Conservation (phyloP, 2,113 vertebrate species). For the Puntigrus tetrazona region DNA sequence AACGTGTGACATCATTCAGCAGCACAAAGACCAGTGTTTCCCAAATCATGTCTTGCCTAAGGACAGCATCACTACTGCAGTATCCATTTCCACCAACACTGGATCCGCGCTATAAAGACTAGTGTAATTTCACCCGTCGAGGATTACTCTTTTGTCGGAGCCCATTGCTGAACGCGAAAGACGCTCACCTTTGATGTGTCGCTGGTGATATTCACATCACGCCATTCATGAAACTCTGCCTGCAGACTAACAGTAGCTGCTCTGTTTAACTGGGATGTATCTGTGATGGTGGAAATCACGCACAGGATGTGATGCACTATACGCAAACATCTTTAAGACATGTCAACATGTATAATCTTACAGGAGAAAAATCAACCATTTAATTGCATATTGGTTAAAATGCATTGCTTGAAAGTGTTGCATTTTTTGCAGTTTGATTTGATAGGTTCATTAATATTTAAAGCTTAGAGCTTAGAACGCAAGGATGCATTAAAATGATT, state of each 20-base stretch:
- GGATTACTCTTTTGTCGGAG: constrained; percentile 69
- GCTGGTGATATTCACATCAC: constrained; percentile 68
- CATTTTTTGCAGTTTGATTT: no score
- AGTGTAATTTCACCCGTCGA: constrained; percentile 68
- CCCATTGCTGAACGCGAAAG: constrained; percentile 54
- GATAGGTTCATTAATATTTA: background rate
- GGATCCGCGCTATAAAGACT: constrained; percentile 70
- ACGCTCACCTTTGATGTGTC: constrained; percentile 72
- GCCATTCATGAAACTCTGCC: constrained; percentile 70
- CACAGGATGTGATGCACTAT: background rate
- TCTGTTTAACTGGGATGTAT: background rate
- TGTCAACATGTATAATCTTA: background rate
- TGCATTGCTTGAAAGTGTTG: background rate
- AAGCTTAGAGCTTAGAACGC: no score
- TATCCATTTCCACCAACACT: constrained; percentile 75
- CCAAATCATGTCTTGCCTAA: constrained; percentile 73
- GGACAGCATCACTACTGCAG: constrained; percentile 72
- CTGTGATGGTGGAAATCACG: background rate
- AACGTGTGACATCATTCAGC: constrained; percentile 64
- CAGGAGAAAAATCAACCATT: background rate
- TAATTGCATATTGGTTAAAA: background rate
- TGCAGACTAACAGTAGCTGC: background rate
- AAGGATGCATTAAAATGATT: background rate
- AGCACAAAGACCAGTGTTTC: constrained; percentile 66
- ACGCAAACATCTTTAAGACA: background rate